phyloP scores from a whole-genome alignment of 2,113 vertebrate genomes.

The Bufo bufo region DNA sequence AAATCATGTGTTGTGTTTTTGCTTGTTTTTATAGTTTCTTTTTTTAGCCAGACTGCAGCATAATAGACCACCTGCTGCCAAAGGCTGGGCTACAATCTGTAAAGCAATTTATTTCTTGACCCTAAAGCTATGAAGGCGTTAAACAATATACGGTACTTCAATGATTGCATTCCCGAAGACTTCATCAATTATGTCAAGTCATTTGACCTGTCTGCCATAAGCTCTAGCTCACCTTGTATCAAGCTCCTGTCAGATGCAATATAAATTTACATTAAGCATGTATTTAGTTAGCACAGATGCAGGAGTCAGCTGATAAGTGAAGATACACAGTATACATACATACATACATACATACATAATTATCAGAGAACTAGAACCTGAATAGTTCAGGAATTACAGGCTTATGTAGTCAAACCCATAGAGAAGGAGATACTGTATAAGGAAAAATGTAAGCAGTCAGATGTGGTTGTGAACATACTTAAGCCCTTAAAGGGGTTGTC shows the following conservation, averaged over 20 bases:
- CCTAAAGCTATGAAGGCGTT: constrained; percentile 1
- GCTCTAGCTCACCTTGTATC: constrained; percentile 40
- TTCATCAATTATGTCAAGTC: constrained; percentile 24
- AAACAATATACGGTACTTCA: constrained; percentile 27
- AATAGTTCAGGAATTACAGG: neutral
- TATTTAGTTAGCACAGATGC: constrained; percentile 35
- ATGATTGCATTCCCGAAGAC: constrained; percentile 25
- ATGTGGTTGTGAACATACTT: too few relatives aligned
- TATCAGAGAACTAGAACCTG: neutral
- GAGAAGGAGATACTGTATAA: too few relatives aligned
- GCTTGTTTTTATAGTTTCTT: neutral
- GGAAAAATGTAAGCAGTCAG: too few relatives aligned
- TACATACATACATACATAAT: neutral
- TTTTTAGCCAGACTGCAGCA: neutral
- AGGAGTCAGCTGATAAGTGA: neutral
- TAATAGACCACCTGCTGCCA: neutral
- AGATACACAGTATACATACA: neutral
- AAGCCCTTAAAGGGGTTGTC: too few relatives aligned
- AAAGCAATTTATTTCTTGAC: constrained; percentile 30
- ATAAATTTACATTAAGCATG: constrained; percentile 36
- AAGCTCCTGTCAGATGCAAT: constrained; percentile 42
- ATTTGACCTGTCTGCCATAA: constrained; percentile 36
- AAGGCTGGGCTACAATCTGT: neutral
- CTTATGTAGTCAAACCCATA: neutral
- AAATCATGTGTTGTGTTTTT: neutral